Percentiles rank a stretch among this genome's conserved stretches.
Conservation (phyloP, 2,888 invertebrate genomes). For the Congeria kusceri region DNA sequence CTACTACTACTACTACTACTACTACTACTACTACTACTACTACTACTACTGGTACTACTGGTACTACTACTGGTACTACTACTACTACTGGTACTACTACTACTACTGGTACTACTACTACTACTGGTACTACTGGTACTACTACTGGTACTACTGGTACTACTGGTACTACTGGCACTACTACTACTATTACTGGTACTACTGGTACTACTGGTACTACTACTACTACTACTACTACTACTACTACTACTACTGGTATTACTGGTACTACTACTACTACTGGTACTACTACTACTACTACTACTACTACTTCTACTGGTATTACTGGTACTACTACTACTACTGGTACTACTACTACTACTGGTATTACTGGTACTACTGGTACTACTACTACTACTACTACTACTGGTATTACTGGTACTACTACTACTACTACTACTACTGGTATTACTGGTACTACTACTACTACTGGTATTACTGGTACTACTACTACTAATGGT, state of each 20-base stretch:
- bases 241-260: background rate
- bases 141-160: background rate
- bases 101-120: background rate
- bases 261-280: background rate
- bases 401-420: too few relatives aligned
- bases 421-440: too few relatives aligned
- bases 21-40: background rate
- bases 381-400: background rate
- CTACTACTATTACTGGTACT: background rate
- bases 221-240: background rate
- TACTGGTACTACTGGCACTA: background rate
- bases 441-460: background rate
- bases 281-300: background rate
- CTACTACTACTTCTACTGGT: constrained; percentile 1
- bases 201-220: background rate
- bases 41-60: background rate
- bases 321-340: constrained; percentile 1
- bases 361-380: background rate
- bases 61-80: background rate
- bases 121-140: background rate
- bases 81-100: background rate
- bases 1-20: background rate
- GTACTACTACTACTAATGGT: background rate
- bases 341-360: constrained; percentile 6
- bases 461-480: background rate